Evolutionary conservation across 1,140 invertebrate genomes (phyloP), one percentile per base, ranked within the genome.

Genomic region (Drosophila bocqueti): DNA sequence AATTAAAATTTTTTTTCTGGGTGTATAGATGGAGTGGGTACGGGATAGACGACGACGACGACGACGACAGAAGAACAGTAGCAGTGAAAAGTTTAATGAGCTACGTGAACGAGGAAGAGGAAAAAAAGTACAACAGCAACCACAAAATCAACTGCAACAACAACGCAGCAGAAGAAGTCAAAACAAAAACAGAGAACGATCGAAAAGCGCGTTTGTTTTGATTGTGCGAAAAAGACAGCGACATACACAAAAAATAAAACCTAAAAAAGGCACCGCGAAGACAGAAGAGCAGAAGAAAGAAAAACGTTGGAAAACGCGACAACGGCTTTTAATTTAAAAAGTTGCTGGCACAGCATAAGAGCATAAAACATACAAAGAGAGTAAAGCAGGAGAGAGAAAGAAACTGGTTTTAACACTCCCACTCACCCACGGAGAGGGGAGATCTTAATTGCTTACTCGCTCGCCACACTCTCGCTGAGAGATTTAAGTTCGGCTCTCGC

Each of bases 81-180:
- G 84, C 85, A 81, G 84, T 89, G 83, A 87, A 87, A 89, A 79
- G 79, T 63, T 90, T 90, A 84, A 84, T 89, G 84, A 87, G 81
- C 77, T 68, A 59, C 62, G 68, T 47, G 62, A 50, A 61, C 45
- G 60, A 74, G 62, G 59, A 79, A 78, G 64, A 54, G 69, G 55
- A 52, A 45, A 55, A 46, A 62, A 63, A 43, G 50, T 57, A 69
- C 55, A 43, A 63, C 13, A 62, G 18, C 66, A 50, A 45, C 57
- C 40, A n/a, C 63, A 64, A 63, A 42, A 52, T 24, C 26, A 55
- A 65, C 40, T 15, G 11, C 40, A 55, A 65, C 16, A 72, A 50
- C 63, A 59, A 66, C 42, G 21, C 59, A 83, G 66, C 65, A 68
- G 21, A 59, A 78, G 73, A 83, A 87, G 64, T 63, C 79, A 68